Conservation (phyloP, 2,888 invertebrate species). For the Nemotelus nigrinus region DNA sequence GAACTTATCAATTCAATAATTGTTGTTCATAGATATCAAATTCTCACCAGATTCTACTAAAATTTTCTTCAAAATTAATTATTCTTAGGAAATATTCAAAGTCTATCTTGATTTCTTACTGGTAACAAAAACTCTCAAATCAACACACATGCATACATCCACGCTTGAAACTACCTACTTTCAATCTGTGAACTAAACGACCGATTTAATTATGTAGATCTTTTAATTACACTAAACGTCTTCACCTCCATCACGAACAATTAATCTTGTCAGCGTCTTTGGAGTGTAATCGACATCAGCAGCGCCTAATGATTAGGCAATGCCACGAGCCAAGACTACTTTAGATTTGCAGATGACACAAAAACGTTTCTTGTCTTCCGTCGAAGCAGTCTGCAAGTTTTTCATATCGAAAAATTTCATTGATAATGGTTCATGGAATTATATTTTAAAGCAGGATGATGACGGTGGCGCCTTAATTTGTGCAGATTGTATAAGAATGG, state of each 20-base stretch:
- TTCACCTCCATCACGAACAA: conserved; percentile 33
- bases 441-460: too few species aligned
- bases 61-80: too few species aligned
- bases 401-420: background rate
- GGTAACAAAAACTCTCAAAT: too few species aligned
- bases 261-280: conserved; percentile 33
- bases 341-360: background rate
- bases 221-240: conserved; percentile 23
- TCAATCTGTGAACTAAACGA: background rate
- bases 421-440: background rate
- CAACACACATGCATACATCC: too few species aligned
- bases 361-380: conserved; percentile 17
- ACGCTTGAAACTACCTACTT: too few species aligned
- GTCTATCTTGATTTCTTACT: too few species aligned
- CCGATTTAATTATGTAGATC: conserved; percentile 27
- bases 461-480: too few species aligned
- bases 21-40: too few species aligned
- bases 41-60: too few species aligned
- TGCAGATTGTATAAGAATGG: too few species aligned
- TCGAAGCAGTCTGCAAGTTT: conserved; percentile 13
- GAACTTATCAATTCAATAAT: too few species aligned
- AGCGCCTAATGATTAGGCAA: background rate
- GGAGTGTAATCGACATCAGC: background rate
- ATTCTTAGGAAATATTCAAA: too few species aligned
- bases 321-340: background rate